Evolutionary conservation across 2,113 vertebrate genomes (phyloP).

Genomic region (Delphinus delphis): DNA sequence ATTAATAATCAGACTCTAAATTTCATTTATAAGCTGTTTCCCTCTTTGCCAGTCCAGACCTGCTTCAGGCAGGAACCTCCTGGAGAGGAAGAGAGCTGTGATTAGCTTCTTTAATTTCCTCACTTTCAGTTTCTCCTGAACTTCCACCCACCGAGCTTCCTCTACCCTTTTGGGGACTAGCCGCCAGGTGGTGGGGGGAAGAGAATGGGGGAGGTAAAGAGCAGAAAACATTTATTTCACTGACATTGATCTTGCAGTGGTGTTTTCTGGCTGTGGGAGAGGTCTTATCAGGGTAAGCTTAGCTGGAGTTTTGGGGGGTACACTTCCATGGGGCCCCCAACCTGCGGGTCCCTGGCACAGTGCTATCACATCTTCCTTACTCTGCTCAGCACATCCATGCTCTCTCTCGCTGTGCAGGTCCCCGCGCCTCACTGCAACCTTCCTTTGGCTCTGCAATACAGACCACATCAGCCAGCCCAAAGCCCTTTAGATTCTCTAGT

Average conservation of each 20-base stretch:
- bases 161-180: background rate
- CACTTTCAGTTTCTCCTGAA: background rate
- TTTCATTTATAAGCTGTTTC: background rate
- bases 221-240: background rate
- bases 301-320: background rate
- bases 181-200: background rate
- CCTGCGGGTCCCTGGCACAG: background rate
- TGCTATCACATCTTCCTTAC: too few relatives aligned
- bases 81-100: rapidly evolving
- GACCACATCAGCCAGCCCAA: background rate
- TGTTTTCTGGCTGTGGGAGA: background rate
- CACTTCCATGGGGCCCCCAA: background rate
- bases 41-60: background rate
- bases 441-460: background rate
- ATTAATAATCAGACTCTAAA: background rate
- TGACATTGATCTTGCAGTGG: rapidly evolving
- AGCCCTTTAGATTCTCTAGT: background rate
- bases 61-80: background rate
- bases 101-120: background rate
- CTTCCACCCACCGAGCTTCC: background rate
- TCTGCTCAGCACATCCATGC: too few relatives aligned
- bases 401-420: background rate
- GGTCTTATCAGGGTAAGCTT: background rate
- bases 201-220: background rate
- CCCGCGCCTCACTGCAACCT: rapidly evolving